Percentiles rank a stretch among this genome's conserved stretches.
Conservation (phyloP, 2,113 vertebrate genomes). For the Dromas ardeola region DNA sequence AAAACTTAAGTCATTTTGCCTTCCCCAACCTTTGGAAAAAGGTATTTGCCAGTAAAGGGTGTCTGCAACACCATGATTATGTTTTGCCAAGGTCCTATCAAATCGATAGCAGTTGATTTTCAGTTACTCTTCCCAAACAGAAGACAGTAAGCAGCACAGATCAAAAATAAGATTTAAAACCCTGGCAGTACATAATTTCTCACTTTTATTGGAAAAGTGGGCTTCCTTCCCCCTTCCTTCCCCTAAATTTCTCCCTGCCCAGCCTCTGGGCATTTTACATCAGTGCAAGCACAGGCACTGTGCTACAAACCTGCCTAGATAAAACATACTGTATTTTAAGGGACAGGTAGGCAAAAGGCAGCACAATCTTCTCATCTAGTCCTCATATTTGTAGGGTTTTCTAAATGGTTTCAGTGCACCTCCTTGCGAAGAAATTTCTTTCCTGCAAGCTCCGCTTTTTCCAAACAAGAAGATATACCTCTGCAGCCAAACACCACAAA, state of each 20-base stretch:
- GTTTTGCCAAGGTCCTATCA: neutral
- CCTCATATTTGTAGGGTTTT: neutral
- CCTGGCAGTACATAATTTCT: neutral
- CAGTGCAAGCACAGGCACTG: neutral
- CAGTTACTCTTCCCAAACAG: neutral
- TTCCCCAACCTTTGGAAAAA: neutral
- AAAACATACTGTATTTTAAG: neutral
- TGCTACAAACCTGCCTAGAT: neutral
- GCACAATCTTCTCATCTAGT: neutral
- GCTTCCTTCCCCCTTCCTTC: neutral
- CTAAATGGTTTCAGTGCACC: neutral
- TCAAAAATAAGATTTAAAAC: neutral
- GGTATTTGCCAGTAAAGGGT: neutral
- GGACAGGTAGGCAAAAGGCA: neutral
- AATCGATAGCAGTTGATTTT: neutral
- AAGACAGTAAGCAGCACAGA: neutral
- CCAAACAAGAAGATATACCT: neutral
- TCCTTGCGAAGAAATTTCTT: neutral
- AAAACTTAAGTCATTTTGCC: neutral
- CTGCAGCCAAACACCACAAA: constrained; percentile 18
- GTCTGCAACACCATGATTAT: neutral
- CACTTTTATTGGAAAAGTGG: neutral
- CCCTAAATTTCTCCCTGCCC: neutral
- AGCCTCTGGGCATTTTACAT: neutral
- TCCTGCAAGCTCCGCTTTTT: neutral